Base-by-base conservation (phyloP, 2,888 invertebrate genomes). In the Rotaria macrura region DNA sequence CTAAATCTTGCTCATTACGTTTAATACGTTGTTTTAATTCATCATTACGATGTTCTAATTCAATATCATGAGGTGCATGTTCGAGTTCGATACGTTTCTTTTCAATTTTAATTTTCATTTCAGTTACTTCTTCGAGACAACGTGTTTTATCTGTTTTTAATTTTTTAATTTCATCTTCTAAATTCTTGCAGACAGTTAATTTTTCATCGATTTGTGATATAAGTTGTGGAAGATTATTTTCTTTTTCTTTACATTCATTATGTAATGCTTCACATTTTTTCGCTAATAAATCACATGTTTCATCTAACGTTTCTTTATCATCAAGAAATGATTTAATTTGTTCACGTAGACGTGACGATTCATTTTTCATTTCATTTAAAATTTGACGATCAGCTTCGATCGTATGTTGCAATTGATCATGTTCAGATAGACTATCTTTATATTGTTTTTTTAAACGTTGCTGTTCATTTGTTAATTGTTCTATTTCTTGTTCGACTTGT, bases 181-280 rank as follows among this genome's bases (percentile, higher is more conserved):
- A 43, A 79, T 40, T 79, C 25, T 79, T 79, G n/a, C 40, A 38
- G 25, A 79, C 43, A 2, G 23, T 38, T 43, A 79, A 43, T 79
- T 79, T 79, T 23, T 79, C 74, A 43, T 79, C 74, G 2, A 79
- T 79, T 25, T 79, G 38, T 12, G 40, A 43, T 10, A 43, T 43
- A 20, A 79, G 43, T 25, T 9, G 25, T 23, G 74, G 38, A 14
- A 65, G 34, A 38, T 23, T 79, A 25, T 29, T 43, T 43, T 79
- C 74, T 43, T 79, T 79, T n/a, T 79, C 74, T 43, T 79, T 79
- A 43, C 74, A 79, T 40, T 29, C 74, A 79, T 79, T 79, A 40
- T 79, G 74, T 43, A 79, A 79, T 9, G 74, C 74, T 79, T 79
- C 74, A 40, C 74, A 79, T 79, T 79, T 79, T 25, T 79, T 79